phyloP scores from a whole-genome alignment of 2,888 invertebrate genomes.

The Automeris io region DNA sequence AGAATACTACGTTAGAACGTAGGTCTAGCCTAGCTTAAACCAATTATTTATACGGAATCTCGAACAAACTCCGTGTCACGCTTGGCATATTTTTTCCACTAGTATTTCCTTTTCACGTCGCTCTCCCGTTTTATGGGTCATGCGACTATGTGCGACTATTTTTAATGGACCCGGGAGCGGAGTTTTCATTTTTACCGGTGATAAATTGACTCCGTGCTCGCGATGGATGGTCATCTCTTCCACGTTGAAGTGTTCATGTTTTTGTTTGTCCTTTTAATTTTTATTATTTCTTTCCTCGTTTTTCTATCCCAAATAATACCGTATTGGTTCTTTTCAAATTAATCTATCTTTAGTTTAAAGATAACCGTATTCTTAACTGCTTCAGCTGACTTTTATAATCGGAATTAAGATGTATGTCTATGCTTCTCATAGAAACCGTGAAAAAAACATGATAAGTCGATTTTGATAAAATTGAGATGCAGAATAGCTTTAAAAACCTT shows the following conservation, averaged over 20 bases:
- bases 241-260: constrained; percentile 43
- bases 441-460: too few species aligned
- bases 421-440: too few species aligned
- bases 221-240: constrained; percentile 67
- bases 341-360: too few species aligned
- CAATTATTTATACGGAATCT: constrained; percentile 32
- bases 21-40: too few species aligned
- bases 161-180: constrained; percentile 63
- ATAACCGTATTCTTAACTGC: too few species aligned
- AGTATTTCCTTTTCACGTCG: constrained; percentile 68
- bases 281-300: constrained; percentile 12
- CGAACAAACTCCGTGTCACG: constrained; percentile 5
- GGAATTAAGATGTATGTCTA: too few species aligned
- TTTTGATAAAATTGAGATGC: too few species aligned
- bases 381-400: too few species aligned
- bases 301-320: background rate
- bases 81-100: constrained; percentile 49
- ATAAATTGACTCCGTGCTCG: constrained; percentile 71
- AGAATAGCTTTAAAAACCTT: too few species aligned
- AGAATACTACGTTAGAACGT: too few species aligned
- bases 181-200: constrained; percentile 71
- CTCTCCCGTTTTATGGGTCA: constrained; percentile 75
- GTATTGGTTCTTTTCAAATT: background rate
- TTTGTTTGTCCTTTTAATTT: constrained; percentile 30
- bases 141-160: constrained; percentile 73